Base-by-base conservation (phyloP, 2,113 vertebrate genomes). In the Tragulus kanchil region DNA sequence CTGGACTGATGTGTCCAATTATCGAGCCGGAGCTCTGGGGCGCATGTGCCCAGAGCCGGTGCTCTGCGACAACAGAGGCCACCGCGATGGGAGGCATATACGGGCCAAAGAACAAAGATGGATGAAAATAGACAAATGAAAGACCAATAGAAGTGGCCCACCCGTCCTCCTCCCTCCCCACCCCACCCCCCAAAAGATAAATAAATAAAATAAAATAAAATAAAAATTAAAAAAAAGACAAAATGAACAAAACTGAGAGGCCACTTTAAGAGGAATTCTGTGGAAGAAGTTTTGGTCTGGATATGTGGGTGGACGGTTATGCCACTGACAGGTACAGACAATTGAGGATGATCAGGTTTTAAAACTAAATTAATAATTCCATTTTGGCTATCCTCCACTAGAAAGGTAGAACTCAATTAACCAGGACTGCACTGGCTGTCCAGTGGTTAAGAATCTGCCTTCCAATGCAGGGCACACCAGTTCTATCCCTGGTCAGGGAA, bases 311-410 rank as follows among this genome's bases (percentile, higher is more conserved):
- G 90, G 71, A 69, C 1, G 42, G 17, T 62, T 86, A 12, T 59
- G 48, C 25, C 31, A 71, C 15, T 73, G 84, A 94, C 28, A 6
- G 54, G n/a, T 15, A 82, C 45, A 85, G 23, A 21, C 16, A 52
- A 82, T 45, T 28, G 89, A 67, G 64, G n/a, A 94, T 14, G 31
- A 78, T 82, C 28, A 69, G 45, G 52, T 94, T 82, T 97, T 58
- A 93, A 86, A 78, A 96, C 84, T 88, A 78, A 93, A 83, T 48
- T 54, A 93, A 42, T 61, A 89, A 69, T 89, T 92, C 56, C 73
- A 86, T 54, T 94, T 61, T 62, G 64, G 64, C 92, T 65, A 78
- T 54, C 36, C 36, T 36, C 6, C 36, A 28, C 0, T 75, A 13
- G 42, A 26, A 36, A 85, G 10, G 13, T 25, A 14, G 21, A 78